A percentile compares a stretch with the other conserved stretches of the same genome.
These are phyloP conservation scores for Nothoprocta perdicaria DNA, from an alignment of 2,113 vertebrate species.

Conservation along the genomic window DNA sequence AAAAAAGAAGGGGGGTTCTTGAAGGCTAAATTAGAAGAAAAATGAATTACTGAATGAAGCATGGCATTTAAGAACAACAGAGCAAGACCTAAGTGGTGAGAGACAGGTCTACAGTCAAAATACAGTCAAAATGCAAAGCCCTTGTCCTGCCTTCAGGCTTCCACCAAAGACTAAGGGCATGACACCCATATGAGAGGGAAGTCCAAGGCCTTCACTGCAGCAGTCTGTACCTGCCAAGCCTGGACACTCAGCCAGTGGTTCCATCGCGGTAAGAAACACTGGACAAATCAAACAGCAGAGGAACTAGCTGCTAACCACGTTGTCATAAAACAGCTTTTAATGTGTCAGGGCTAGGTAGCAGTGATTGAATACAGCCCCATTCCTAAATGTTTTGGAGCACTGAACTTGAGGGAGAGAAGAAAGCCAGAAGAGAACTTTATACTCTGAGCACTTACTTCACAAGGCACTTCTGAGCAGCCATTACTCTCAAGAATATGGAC, in stretches of 20 bases:
- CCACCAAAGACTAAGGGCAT: not conserved
- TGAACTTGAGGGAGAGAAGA: constrained; percentile 1
- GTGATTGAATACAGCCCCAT: not conserved
- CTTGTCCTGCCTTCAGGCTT: not conserved
- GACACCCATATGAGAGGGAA: not conserved
- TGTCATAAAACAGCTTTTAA: not conserved
- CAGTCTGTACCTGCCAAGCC: not conserved
- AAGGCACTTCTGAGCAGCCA: not conserved
- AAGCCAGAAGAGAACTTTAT: not conserved
- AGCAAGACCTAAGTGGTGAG: not conserved
- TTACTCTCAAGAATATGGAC: not conserved
- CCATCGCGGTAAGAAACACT: not conserved
- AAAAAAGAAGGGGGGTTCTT: not conserved
- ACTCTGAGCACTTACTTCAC: not conserved
- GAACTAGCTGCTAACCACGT: not conserved
- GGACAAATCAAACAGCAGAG: not conserved
- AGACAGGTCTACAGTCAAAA: not conserved
- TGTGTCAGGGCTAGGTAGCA: not conserved
- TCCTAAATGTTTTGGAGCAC: not conserved
- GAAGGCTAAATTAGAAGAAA: constrained; percentile 15
- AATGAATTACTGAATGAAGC: not conserved
- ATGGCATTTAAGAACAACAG: not conserved
- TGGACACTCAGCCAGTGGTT: not conserved
- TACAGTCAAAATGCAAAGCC: not conserved
- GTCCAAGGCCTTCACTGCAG: not conserved